Base-by-base conservation (phyloP, 2,888 invertebrate species). In the Oligia fasciuncula region DNA sequence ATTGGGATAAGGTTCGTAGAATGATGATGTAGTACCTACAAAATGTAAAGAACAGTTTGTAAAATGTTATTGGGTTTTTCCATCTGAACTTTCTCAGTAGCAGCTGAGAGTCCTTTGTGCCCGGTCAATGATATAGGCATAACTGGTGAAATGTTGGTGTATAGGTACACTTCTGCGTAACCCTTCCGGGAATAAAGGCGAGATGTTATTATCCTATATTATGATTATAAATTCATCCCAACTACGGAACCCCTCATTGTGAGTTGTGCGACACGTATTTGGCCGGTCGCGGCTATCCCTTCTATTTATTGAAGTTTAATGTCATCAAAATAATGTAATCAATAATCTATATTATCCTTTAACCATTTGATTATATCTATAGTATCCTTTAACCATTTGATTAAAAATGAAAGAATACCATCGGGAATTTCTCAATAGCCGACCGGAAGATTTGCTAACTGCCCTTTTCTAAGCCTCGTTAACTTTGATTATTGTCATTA, bases 401-500 rank as follows among this genome's bases (percentile, higher is more conserved):
- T n/a, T 29, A 29, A 60, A n/a, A 11, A 60, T 60, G 1, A 60
- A 60, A 13, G 13, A 60, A 23, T 57, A 11, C 11, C 57, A 13
- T 60, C n/a, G 2, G n/a, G 5, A n/a, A 13, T n/a, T 60, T n/a
- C 60, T n/a, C 60, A n/a, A n/a, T 60, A 60, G 14, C 60, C n/a
- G 60, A 13, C 4, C 11, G 13, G n/a, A 4, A 5, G 13, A 60
- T 60, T 60, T 60, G n/a, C n/a, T n/a, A n/a, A n/a, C 13, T 13
- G 4, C 8, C 43, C 29, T 57, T 67, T 49, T 29, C 23, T 62
- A 79, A 70, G 14, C n/a, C n/a, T 69, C 43, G 11, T 70, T 9
- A 57, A 73, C 19, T n/a, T 54, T 54, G 29, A 13, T 46, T 80
- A 54, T 79, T 57, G n/a, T n/a, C n/a, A 29, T 72, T 80, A 57